These are phyloP conservation scores for Notospermus geniculatus DNA, from an alignment of 1,140 invertebrate genomes.

Conservation along the genomic window DNA sequence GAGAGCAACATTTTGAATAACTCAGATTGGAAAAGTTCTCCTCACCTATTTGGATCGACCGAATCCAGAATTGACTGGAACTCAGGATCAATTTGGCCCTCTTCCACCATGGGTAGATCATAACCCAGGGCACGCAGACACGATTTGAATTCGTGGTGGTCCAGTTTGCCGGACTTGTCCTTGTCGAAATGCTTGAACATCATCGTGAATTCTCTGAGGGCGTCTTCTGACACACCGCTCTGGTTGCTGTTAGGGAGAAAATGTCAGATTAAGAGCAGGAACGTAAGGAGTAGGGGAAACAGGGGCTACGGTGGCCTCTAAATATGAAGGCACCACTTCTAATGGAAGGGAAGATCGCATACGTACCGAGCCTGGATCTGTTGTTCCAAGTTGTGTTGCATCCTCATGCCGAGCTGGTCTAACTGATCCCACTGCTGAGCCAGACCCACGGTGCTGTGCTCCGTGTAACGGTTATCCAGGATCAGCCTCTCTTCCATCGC, in stretches of 20 bases:
- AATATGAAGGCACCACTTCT: too few species aligned
- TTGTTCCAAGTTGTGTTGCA: conserved; percentile 99
- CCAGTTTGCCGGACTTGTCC: conserved; percentile 93
- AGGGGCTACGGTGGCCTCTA: too few species aligned
- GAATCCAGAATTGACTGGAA: conserved; percentile 93
- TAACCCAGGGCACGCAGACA: conserved; percentile 97
- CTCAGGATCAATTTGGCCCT: conserved; percentile 97
- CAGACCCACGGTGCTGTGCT: conserved; percentile 96
- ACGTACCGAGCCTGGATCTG: conserved; percentile 80
- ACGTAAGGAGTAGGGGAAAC: too few species aligned
- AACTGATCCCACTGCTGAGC: conserved; percentile 99
- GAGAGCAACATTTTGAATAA: too few species aligned
- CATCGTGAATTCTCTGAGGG: conserved; percentile 99
- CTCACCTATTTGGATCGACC: conserved; percentile 60
- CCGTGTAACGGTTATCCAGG: conserved; percentile 97
- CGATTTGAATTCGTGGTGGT: conserved; percentile 99
- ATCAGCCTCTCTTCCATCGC: conserved; percentile 96
- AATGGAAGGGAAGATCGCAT: too few species aligned
- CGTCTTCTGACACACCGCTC: conserved; percentile 97
- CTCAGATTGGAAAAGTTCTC: too few species aligned
- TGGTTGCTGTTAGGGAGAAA: conserved; percentile 70
- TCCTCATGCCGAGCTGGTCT: conserved; percentile 98
- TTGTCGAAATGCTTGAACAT: conserved; percentile 99
- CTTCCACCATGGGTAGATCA: conserved; percentile 98
- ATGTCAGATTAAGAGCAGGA: too few species aligned